Base-by-base conservation (phyloP, 2,888 invertebrate species). In the Colletes collaris region DNA sequence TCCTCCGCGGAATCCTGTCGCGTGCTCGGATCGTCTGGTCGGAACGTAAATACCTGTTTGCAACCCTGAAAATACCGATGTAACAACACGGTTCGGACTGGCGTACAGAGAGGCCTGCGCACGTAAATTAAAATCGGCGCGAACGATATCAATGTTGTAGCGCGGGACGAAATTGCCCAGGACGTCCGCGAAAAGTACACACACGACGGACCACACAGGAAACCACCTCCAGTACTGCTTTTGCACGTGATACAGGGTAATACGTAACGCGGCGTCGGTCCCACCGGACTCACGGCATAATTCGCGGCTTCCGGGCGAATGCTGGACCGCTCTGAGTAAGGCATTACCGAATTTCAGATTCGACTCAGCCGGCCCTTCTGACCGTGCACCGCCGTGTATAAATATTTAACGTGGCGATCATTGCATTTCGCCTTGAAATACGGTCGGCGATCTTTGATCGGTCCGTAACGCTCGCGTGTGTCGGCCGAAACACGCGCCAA, bases 301-400 rank as follows among this genome's bases (percentile, higher is more conserved):
- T 91, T 90, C 88, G 87, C 89, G 86, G 91, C 91, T 91, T 91
- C 91, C 90, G 91, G 91, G 91, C 90, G 88, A 90, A 89, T 89
- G 84, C 79, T 81, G 86, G 84, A 84, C 86, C 81, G 81, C 79
- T 84, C 85, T 90, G 91, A 92, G 89, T 91, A 89, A 92, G 92
- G 92, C 92, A 92, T 92, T 91, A 92, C 91, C 92, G 90, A 92
- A 92, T 92, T 92, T 92, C 88, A 89, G 91, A 92, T 92, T 92
- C 90, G 92, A 90, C 82, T 88, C 91, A 89, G 81, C 85, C 89
- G 68, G 85, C 89, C 89, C 84, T 86, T 77, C 58, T 40, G 60
- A 76, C 62, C 74, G 59, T 62, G 50, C 71, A 64, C 55, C 76
- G 44, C 53, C 85, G 83, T 86, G 83, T 90, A 89, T 90, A 91